A percentile compares a stretch with the other conserved stretches of the same genome.
Conservation (phyloP, 2,797 vertebrate genomes). For the Rhinogobio ventralis region DNA sequence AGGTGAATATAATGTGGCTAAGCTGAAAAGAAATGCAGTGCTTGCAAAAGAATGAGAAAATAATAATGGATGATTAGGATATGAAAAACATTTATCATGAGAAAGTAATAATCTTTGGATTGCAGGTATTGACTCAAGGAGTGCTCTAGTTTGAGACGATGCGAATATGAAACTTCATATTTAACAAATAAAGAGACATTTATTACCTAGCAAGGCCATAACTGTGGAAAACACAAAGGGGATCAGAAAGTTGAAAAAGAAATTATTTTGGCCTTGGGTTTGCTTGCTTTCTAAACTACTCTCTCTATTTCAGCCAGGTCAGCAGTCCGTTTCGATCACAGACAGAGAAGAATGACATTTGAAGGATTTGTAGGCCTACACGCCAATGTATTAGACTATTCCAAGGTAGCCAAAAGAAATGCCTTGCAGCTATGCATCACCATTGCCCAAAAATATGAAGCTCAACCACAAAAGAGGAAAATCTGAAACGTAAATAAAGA, state of each 20-base stretch:
- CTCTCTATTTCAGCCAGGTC: conserved; percentile 3
- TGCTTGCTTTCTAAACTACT: conserved; percentile 43
- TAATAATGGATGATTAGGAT: conserved; percentile 21
- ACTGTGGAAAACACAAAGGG: conserved; percentile 27
- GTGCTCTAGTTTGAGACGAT: neutral
- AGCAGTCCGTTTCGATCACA: conserved; percentile 28
- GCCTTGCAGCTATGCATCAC: conserved; percentile 47
- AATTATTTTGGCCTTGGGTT: conserved; percentile 33
- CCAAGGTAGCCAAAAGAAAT: conserved; percentile 52
- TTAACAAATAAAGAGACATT: conserved; percentile 42
- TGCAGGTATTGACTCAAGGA: conserved; percentile 8
- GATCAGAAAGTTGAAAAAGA: conserved; percentile 32
- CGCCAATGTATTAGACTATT: conserved; percentile 18
- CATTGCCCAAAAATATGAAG: conserved; percentile 43
- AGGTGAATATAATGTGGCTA: neutral
- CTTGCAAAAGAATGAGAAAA: conserved; percentile 40
- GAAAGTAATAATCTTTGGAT: conserved; percentile 10
- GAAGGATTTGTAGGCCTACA: conserved; percentile 27
- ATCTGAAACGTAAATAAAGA: conserved; percentile 66
- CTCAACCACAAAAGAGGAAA: conserved; percentile 49
- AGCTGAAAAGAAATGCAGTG: conserved; percentile 26
- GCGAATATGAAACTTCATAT: conserved; percentile 43
- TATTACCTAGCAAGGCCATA: conserved; percentile 21
- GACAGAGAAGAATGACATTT: conserved; percentile 3
- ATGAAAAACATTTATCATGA: conserved; percentile 2